Base-by-base conservation (phyloP, 1,140 invertebrate genomes). In the Drosophila littoralis region DNA sequence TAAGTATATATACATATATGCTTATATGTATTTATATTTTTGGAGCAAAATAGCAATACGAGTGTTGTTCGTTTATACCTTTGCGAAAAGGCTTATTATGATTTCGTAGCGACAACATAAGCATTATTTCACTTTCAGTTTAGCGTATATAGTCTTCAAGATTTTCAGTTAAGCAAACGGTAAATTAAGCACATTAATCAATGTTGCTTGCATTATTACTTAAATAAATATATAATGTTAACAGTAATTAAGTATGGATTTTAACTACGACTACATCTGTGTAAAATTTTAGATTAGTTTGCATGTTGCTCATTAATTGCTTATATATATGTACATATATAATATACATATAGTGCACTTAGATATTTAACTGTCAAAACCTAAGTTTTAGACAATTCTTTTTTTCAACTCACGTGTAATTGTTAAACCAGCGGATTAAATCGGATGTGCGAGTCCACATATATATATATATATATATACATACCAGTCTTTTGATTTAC, bases 171-270 rank as follows among this genome's bases (percentile, higher is more conserved):
- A 33, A 42, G 60, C 43, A 32, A 32, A 33, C 17, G 7, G 4
- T 35, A 43, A 35, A 17, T 33, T 51, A 51, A 51, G 45, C 35
- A 52, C 38, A 61, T 43, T 32, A 42, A 22, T 45, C 15, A 52
- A 43, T 68, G 9, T 33, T 28, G 17, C 17, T 8, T 52, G 36
- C 36, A 69, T 69, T 32, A 69, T 36, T 61, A 61, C 46, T 35
- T 68, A 60, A 43, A 15, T 42, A 52, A 13, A 51, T 33, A 51
- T 33, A 51, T 43, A 45, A 51, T 68, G 13, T 61, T 36, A 51
- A 33, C 32, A 38, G 22, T 28, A 33, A 60, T 17, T 48, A 51
- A 40, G 10, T 68, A 15, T 35, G 9, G n/a, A 59, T 42, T 38
- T 32, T 38, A 33, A 32, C 12, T 38, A 40, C 17, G 10, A 28